Percentiles rank a stretch among this genome's conserved stretches.
Conservation (phyloP, 2,113 vertebrate species). For the Polypterus bichir region DNA sequence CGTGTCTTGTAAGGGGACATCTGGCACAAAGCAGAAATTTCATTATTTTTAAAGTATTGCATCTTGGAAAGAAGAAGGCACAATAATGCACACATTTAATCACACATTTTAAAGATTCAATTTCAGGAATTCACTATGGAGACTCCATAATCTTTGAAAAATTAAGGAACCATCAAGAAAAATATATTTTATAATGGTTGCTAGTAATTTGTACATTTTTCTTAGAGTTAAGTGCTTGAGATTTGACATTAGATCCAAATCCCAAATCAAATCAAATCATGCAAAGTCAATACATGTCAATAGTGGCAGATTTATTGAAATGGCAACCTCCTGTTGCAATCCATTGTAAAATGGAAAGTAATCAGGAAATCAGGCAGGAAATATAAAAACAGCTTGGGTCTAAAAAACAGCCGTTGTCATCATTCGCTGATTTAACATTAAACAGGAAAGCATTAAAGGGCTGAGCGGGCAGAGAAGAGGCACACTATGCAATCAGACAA, state of each 20-base stretch:
- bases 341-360: slow-evolving; percentile 2
- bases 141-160: neutral
- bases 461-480: slow-evolving; percentile 60
- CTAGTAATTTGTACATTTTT: slow-evolving; percentile 22
- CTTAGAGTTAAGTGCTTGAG: slow-evolving; percentile 18
- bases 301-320: neutral
- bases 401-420: slow-evolving; percentile 53
- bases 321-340: slow-evolving; percentile 1
- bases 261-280: slow-evolving; percentile 11
- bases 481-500: slow-evolving; percentile 73
- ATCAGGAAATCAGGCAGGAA: slow-evolving; percentile 45
- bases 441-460: slow-evolving; percentile 74
- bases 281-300: slow-evolving; percentile 2
- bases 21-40: too few relatives aligned
- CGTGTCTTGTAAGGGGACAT: too few relatives aligned
- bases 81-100: too few relatives aligned
- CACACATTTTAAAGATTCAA: too few relatives aligned
- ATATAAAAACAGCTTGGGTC: slow-evolving; percentile 61
- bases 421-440: slow-evolving; percentile 68
- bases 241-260: slow-evolving; percentile 23
- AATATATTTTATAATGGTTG: slow-evolving; percentile 1
- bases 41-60: too few relatives aligned
- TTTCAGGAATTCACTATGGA: too few relatives aligned
- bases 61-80: too few relatives aligned
- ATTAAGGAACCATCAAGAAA: neutral